Evolutionary conservation across 1,140 invertebrate species (phyloP).

Genomic region (Lepidotrigona ventralis): DNA sequence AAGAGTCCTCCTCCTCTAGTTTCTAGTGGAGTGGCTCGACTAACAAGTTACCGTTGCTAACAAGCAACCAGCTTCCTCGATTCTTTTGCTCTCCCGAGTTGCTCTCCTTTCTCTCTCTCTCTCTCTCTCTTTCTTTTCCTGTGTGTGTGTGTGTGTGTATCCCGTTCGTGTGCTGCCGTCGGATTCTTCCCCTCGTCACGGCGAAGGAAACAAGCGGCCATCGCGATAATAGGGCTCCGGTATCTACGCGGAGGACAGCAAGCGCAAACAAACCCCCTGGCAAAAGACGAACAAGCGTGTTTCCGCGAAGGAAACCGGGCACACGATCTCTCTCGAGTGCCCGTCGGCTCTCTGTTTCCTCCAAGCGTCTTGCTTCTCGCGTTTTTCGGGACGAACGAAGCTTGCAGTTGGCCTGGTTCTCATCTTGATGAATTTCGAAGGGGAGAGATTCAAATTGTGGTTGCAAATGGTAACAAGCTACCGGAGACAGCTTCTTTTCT

Average conservation of each 20-base stretch:
- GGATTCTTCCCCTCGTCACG: background rate
- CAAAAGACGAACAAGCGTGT: constrained; percentile 34
- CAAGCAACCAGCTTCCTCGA: constrained; percentile 49
- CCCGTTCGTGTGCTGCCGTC: background rate
- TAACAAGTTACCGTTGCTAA: constrained; percentile 62
- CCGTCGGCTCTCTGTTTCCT: too few species aligned
- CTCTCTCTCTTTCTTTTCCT: background rate
- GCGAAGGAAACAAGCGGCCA: constrained; percentile 53
- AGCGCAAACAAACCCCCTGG: constrained; percentile 51
- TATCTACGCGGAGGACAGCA: constrained; percentile 29
- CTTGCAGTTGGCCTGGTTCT: too few species aligned
- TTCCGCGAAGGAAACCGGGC: constrained; percentile 3
- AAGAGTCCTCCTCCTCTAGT: constrained; percentile 48
- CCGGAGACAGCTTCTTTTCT: too few species aligned
- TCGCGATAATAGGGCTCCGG: constrained; percentile 58
- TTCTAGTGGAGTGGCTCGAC: constrained; percentile 52
- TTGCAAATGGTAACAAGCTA: too few species aligned
- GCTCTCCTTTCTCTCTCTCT: background rate
- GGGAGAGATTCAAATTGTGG: too few species aligned
- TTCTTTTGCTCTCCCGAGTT: background rate
- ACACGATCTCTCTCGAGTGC: background rate
- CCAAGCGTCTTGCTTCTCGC: background rate
- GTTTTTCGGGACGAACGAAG: too few species aligned
- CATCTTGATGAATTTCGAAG: too few species aligned
- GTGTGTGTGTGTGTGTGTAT: too few species aligned